phyloP scores from a whole-genome alignment of 2,797 vertebrate species.

The Crenichthys baileyi region DNA sequence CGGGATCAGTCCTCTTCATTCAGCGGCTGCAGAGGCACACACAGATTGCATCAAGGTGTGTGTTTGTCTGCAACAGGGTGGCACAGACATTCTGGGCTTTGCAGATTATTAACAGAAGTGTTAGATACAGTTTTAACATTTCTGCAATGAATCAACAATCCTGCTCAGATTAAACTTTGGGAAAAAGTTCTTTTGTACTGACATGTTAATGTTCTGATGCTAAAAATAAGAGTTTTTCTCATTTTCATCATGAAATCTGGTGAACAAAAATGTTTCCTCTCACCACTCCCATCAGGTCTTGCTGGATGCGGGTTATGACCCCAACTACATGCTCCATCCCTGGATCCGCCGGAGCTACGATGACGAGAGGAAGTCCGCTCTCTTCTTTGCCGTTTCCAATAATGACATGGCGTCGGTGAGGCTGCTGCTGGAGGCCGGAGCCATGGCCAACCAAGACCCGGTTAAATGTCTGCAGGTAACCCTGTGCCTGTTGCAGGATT shows the following conservation, averaged over 20 bases:
- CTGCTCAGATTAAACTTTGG: not conserved
- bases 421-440: constrained; percentile 88
- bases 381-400: constrained; percentile 93
- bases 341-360: constrained; percentile 88
- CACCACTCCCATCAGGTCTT: constrained; percentile 71
- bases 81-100: too few species aligned
- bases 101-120: not conserved
- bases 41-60: constrained; percentile 85
- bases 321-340: constrained; percentile 92
- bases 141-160: not conserved
- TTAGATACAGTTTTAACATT: not conserved
- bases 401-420: constrained; percentile 84
- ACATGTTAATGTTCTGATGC: too few species aligned
- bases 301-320: constrained; percentile 88
- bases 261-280: not conserved
- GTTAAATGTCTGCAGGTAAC: constrained; percentile 92
- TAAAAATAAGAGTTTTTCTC: not conserved
- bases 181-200: not conserved
- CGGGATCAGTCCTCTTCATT: constrained; percentile 95
- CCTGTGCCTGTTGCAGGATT: not conserved
- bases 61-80: not conserved
- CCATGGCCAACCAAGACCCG: constrained; percentile 93
- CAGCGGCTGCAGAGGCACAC: constrained; percentile 91
- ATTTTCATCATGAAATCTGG: not conserved
- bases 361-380: constrained; percentile 88